Base-by-base conservation (phyloP, 2,888 invertebrate species). In the Podotricha telesiphe region DNA sequence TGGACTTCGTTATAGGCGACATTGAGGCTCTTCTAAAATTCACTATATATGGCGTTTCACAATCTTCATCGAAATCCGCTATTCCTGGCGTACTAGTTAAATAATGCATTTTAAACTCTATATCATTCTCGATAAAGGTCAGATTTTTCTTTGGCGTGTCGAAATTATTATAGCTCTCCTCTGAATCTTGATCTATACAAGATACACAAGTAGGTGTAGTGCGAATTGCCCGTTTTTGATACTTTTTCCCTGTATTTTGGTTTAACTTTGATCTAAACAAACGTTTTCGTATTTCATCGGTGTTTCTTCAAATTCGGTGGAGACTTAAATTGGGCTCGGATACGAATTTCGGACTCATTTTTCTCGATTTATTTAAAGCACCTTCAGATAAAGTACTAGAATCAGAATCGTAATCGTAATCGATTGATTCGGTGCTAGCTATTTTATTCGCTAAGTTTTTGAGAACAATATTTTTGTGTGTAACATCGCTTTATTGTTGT, bases 1-100 rank as follows among this genome's bases (percentile, higher is more conserved):
- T 96, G 0, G 97, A 97, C 78, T 97, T 96, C 0, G 97, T 97
- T 67, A 97, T 97, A 1, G 97, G 97, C 15, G 97, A 97, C 96
- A 97, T 97, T 48, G 97, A 97, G 50, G 95, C 95, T 77, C 96
- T 94, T 71, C 95, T 94, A 68, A 94, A 90, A 74, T 88, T 89
- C 4, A 86, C 82, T 6, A 87, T 81, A 58, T 91, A 93, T 0
- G 93, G 93, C 1, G 93, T 93, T 2, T 80, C 72, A 64, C 87
- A 88, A 6, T 88, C 86, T 15, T 89, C 91, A 40, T 85, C 82
- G 1, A 86, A 82, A 19, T 89, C 91, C 0, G 86, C 75, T 7
- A 88, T 73, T 0, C 92, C 92, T 0, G 93, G 93, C 1, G 93
- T 93, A 72, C 93, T 93, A 0, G 93, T 93, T 37, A 93, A 75